phyloP scores from a whole-genome alignment of 2,113 vertebrate genomes.

The Melanotaenia duboulayi region DNA sequence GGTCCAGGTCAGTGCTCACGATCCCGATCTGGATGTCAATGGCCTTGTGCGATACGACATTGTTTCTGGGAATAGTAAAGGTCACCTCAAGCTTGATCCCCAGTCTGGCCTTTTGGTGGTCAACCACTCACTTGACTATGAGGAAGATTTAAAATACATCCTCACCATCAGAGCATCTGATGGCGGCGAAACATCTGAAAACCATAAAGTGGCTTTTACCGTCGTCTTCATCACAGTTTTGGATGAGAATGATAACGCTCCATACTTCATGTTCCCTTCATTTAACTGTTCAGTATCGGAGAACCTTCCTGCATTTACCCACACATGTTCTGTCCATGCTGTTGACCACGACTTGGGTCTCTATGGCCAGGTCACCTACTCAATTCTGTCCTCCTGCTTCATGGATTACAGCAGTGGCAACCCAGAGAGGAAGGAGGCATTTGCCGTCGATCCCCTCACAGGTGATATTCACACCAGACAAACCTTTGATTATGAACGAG shows the following conservation, averaged over 20 bases:
- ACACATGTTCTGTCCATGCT: constrained; percentile 85
- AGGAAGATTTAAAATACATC: constrained; percentile 84
- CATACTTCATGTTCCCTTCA: constrained; percentile 86
- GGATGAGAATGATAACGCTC: constrained; percentile 92
- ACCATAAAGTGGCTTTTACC: constrained; percentile 84
- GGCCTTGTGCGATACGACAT: constrained; percentile 85
- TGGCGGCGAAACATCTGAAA: constrained; percentile 65
- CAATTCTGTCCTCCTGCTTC: constrained; percentile 86
- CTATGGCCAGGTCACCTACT: constrained; percentile 90
- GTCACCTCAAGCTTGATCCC: constrained; percentile 83
- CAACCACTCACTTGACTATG: constrained; percentile 87
- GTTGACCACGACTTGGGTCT: constrained; percentile 89
- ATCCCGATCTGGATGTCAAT: constrained; percentile 84
- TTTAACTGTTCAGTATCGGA: constrained; percentile 86
- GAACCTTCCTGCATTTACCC: constrained; percentile 87
- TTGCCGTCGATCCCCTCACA: constrained; percentile 88
- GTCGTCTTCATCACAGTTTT: constrained; percentile 83
- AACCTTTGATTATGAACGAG: constrained; percentile 89
- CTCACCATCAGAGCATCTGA: constrained; percentile 88
- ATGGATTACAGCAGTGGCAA: constrained; percentile 74
- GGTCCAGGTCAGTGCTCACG: constrained; percentile 83
- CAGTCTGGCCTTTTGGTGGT: constrained; percentile 86
- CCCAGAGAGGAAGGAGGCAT: constrained; percentile 82
- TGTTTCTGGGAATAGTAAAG: constrained; percentile 87
- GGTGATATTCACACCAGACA: constrained; percentile 89